Evolutionary conservation across 2,888 invertebrate species (phyloP), one percentile per base, ranked within the genome.

Genomic region (Amorpha juglandis): DNA sequence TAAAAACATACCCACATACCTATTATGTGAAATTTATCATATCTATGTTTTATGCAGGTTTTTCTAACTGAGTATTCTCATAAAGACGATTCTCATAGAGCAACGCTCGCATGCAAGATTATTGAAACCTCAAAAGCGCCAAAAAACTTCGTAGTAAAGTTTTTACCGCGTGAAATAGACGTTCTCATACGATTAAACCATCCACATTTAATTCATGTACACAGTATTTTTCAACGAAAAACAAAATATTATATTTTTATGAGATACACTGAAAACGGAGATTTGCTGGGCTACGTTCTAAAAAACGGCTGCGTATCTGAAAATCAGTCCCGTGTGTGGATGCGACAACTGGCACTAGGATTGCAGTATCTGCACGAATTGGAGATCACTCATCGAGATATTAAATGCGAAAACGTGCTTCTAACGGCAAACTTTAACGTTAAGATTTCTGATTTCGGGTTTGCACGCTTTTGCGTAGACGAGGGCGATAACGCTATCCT

Each of bases 391-490:
- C 97, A 97, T 81, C 91, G 97, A 62, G 97, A 97, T 82, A 93
- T 98, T 69, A 97, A 97, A 87, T 97, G 97, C 83, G 97, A 97
- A 86, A 97, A 97, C 80, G 93, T 97, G 0, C 86, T 96, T 0
- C 88, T 97, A 50, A 96, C 96, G 0, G 92, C 94, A 0, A 96
- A 96, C 79, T 96, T 95, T 81, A 97, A 97, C 80, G 94, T 97
- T 42, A 98, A 98, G 83, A 81, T 96, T 35, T 96, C 97, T 0
- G 98, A 98, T 89, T 98, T 97, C 81, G 98, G 98, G 1, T 97
- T 97, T 80, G 94, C 97, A 0, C 93, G 94, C 50, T 82, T 87
- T 62, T 90, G 90, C 66, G 75, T 93, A 7, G 88, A 93, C 68
- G 85, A 88, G 0, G 77, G 82, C 12, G 86, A 88, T 38, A 78